Evolutionary conservation across 1,140 invertebrate species (phyloP).

Genomic region (Drosophila neocordata): DNA sequence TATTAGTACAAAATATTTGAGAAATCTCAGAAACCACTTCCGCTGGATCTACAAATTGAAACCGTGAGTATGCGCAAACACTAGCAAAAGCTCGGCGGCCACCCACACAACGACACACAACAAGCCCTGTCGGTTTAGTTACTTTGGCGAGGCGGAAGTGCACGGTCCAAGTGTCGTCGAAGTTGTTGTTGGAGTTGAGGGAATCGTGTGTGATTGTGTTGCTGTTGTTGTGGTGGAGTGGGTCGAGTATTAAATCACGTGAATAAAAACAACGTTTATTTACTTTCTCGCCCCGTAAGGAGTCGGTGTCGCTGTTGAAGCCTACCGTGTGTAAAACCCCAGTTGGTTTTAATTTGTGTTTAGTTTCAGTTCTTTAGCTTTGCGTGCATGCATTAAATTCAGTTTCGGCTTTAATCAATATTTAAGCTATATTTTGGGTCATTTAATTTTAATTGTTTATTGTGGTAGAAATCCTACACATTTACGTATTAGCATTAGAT

Average conservation of each 20-base stretch:
- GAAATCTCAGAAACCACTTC: neutral
- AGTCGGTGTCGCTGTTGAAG: slow-evolving; percentile 18
- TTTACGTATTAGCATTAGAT: slow-evolving; percentile 6
- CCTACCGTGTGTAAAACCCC: slow-evolving; percentile 47
- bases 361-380: slow-evolving; percentile 18
- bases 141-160: slow-evolving; percentile 43
- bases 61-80: slow-evolving; percentile 11
- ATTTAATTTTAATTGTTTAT: slow-evolving; percentile 68
- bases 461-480: slow-evolving; percentile 39
- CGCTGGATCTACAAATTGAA: neutral
- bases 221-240: slow-evolving; percentile 14
- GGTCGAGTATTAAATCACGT: slow-evolving; percentile 67
- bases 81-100: slow-evolving; percentile 18
- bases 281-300: slow-evolving; percentile 41
- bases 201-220: slow-evolving; percentile 31
- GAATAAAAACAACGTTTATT: slow-evolving; percentile 68
- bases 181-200: neutral
- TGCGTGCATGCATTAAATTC: slow-evolving; percentile 61
- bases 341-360: slow-evolving; percentile 14
- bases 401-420: slow-evolving; percentile 68
- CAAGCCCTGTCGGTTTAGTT: slow-evolving; percentile 9
- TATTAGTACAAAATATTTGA: neutral
- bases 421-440: slow-evolving; percentile 41
- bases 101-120: neutral
- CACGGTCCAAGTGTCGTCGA: slow-evolving; percentile 15